These are phyloP conservation scores for Eupeodes latifasciatus DNA, from an alignment of 2,888 invertebrate genomes.

Conservation along the genomic window DNA sequence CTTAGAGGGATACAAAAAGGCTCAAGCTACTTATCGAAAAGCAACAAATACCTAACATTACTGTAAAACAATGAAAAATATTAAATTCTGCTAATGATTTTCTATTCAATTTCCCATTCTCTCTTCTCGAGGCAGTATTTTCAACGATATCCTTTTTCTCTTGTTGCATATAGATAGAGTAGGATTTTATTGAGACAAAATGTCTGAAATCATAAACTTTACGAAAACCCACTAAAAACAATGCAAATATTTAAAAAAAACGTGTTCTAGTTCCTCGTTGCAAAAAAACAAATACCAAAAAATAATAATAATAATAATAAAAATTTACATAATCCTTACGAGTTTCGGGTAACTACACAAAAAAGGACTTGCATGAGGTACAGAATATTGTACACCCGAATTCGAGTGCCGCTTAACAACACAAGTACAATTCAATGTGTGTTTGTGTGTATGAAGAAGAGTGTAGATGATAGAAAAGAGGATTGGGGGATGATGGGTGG, in stretches of 20 bases:
- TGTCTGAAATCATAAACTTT: conserved; percentile 54
- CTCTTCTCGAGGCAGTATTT: conserved; percentile 23
- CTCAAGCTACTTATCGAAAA: too few species aligned
- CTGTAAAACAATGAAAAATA: not conserved
- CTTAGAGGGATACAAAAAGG: not conserved
- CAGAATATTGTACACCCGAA: conserved; percentile 75
- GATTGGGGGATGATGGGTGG: conserved; percentile 25
- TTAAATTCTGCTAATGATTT: not conserved
- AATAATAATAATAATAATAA: conserved; percentile 69
- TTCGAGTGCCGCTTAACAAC: conserved; percentile 75
- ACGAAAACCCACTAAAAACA: conserved; percentile 53
- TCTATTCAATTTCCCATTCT: conserved; percentile 8
- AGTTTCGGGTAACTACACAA: conserved; percentile 62
- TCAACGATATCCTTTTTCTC: conserved; percentile 40
- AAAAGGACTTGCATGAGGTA: conserved; percentile 75
- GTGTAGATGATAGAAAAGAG: conserved; percentile 21
- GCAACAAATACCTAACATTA: too few species aligned
- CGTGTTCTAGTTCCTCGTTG: conserved; percentile 59
- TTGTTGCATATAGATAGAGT: conserved; percentile 49
- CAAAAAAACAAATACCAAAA: conserved; percentile 34
- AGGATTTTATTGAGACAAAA: conserved; percentile 44
- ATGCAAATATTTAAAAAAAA: conserved; percentile 53
- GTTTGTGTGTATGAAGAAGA: conserved; percentile 43
- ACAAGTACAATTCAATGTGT: conserved; percentile 74
- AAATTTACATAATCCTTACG: conserved; percentile 76